Evolutionary conservation across 1,140 invertebrate species (phyloP).

Genomic region (Gryon sp.): DNA sequence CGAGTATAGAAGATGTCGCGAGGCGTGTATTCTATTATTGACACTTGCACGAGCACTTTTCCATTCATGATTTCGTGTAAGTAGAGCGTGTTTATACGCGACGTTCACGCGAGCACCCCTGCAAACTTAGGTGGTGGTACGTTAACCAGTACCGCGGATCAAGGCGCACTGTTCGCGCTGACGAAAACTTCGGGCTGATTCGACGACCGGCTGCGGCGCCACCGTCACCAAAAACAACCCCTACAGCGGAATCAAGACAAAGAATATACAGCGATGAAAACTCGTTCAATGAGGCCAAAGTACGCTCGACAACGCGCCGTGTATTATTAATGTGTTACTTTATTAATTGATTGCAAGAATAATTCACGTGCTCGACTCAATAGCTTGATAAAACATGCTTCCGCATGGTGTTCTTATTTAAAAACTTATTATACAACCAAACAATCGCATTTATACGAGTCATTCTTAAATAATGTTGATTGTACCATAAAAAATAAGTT

Average conservation of each 20-base stretch:
- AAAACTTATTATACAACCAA: too few relatives aligned
- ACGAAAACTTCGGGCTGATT: conserved; percentile 55
- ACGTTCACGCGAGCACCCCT: conserved; percentile 58
- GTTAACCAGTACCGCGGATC: conserved; percentile 70
- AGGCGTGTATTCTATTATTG: conserved; percentile 29
- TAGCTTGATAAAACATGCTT: too few relatives aligned
- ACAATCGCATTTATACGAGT: too few relatives aligned
- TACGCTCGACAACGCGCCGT: too few relatives aligned
- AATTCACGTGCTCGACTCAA: too few relatives aligned
- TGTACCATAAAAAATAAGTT: too few relatives aligned
- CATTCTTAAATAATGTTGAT: too few relatives aligned
- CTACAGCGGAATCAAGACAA: conserved; percentile 42
- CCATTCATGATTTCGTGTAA: conserved; percentile 71
- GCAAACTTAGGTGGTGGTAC: conserved; percentile 57
- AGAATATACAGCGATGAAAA: conserved; percentile 44
- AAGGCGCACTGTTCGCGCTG: conserved; percentile 70
- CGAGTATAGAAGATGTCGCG: conserved; percentile 9
- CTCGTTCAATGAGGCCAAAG: conserved; percentile 35
- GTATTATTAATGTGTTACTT: too few relatives aligned
- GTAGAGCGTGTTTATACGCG: conserved; percentile 63
- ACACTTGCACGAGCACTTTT: conserved; percentile 58
- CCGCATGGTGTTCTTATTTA: too few relatives aligned
- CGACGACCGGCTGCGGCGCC: conserved; percentile 64
- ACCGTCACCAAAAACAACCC: conserved; percentile 71
- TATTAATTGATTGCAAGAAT: too few relatives aligned